Conservation (phyloP, 2,888 invertebrate species). For the Lepeophtheirus nordmannii region DNA sequence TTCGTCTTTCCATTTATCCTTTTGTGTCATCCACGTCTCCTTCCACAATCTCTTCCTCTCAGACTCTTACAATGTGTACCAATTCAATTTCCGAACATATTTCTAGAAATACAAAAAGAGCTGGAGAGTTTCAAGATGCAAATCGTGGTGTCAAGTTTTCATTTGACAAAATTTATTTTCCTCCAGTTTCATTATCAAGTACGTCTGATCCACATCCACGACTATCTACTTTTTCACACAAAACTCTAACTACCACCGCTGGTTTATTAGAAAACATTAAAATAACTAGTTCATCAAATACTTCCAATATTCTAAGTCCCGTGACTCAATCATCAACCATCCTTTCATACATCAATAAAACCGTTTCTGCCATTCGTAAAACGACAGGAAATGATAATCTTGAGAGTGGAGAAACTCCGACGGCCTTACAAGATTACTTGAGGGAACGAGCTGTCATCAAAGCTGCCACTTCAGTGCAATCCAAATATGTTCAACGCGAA, state of each 20-base stretch:
- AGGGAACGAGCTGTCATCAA: background rate
- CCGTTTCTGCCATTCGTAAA: constrained; percentile 41
- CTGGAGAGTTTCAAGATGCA: background rate
- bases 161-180: background rate
- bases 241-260: background rate
- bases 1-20: constrained; percentile 3
- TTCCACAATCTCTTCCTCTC: background rate
- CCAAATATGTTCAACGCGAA: too few relatives aligned
- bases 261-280: constrained; percentile 22
- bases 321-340: constrained; percentile 45
- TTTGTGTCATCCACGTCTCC: background rate
- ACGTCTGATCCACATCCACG: background rate
- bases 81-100: background rate
- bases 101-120: background rate
- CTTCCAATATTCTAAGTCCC: constrained; percentile 43
- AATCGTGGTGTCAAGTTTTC: background rate
- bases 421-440: background rate
- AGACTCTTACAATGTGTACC: background rate
- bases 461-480: too few relatives aligned
- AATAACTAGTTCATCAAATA: constrained; percentile 4
- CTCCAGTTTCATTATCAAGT: background rate
- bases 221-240: background rate
- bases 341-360: constrained; percentile 47
- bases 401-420: background rate
- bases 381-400: constrained; percentile 19